Base-by-base conservation (phyloP, 2,888 invertebrate genomes). In the Parnassius glacialis region DNA sequence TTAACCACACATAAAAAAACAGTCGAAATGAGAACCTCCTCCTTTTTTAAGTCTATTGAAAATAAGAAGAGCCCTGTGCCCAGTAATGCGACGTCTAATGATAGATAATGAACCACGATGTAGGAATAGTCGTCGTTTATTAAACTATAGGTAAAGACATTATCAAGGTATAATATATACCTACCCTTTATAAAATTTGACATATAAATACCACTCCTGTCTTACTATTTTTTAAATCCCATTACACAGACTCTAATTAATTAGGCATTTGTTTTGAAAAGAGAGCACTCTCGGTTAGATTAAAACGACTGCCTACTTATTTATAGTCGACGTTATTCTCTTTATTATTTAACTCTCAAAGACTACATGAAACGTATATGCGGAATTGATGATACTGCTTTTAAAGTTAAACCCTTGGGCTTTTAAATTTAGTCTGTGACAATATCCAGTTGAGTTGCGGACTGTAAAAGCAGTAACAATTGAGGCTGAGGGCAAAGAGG, bases 401-500 rank as follows among this genome's bases (percentile, higher is more conserved):
- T 20, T 41, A 45, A 52, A 16, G 9, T 16, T 11, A 20, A 52
- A 10, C 5, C 20, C 10, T 9, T 2, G 12, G 41, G 13, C 10
- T 42, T 11, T 16, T 57, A 10, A 13, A n/a, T 52, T 56, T 51
- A 56, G 42, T 59, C 64, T 61, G 48, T 56, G 57, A 53, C 58
- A 65, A 57, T 57, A 68, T 70, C 69, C 71, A 71, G 68, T 64
- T 73, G 71, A 75, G 71, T 73, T 61, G 64, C 65, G 74, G 76
- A 75, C 78, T 74, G 74, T 74, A 73, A 73, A 75, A 68, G 69
- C 72, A 80, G 78, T 79, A 85, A 82, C 84, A 88, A 86, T 87
- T 87, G 86, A 87, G 87, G 87, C 87, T 84, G 85, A 89, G 86
- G 89, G 88, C 87, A 81, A 72, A 79, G 76, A 84, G 88, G 85